Evolutionary conservation across 2,888 invertebrate genomes (phyloP).

Genomic region (Brachyptera putata): DNA sequence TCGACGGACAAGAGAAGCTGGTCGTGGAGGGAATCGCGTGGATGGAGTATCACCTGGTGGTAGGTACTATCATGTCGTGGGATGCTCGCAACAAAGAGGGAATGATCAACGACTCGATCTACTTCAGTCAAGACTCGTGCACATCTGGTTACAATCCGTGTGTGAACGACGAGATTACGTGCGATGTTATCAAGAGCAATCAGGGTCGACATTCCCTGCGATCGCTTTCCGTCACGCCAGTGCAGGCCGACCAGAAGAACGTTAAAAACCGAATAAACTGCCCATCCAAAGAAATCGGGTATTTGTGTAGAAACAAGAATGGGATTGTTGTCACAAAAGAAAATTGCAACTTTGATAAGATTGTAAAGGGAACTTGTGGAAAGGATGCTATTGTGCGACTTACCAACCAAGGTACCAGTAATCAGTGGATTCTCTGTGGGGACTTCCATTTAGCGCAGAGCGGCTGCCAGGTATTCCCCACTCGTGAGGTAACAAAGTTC

Average conservation of each 20-base stretch:
- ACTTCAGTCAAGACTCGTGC: slow-evolving; percentile 55
- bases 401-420: slow-evolving; percentile 45
- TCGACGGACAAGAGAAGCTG: neutral
- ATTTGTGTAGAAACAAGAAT: slow-evolving; percentile 40
- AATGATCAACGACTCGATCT: slow-evolving; percentile 55
- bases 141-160: slow-evolving; percentile 52
- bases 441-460: slow-evolving; percentile 47
- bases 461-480: neutral
- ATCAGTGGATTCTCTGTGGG: slow-evolving; percentile 49
- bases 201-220: neutral
- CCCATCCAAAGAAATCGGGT: neutral
- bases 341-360: slow-evolving; percentile 43
- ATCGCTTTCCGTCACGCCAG: neutral
- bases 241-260: neutral
- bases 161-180: slow-evolving; percentile 56
- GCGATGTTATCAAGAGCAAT: slow-evolving; percentile 56
- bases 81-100: slow-evolving; percentile 44
- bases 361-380: slow-evolving; percentile 44
- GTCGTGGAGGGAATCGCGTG: slow-evolving; percentile 57
- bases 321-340: slow-evolving; percentile 52
- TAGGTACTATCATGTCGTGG: slow-evolving; percentile 50
- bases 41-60: slow-evolving; percentile 53
- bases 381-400: slow-evolving; percentile 48
- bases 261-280: neutral
- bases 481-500: slow-evolving; percentile 36